phyloP scores from a whole-genome alignment of 53 echinoderm and acorn worm species.

The Apostichopus leukothele region DNA sequence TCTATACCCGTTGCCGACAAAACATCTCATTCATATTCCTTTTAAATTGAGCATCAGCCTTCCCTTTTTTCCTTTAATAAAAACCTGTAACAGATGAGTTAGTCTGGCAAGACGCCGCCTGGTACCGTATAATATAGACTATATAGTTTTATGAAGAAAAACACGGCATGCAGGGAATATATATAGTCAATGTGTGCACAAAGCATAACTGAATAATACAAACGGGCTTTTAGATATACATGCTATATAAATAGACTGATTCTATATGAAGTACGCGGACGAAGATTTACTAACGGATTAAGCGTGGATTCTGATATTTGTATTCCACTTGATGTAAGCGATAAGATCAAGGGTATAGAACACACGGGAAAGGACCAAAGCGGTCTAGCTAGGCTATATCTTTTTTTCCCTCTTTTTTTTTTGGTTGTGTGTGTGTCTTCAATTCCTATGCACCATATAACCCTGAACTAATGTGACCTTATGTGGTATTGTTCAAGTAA shows the following conservation, averaged over 20 bases:
- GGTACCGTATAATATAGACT: not conserved
- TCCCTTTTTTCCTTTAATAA: not conserved
- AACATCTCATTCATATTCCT: not conserved
- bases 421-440: no score
- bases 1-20: not conserved
- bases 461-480: constrained; percentile 18
- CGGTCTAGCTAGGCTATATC: not conserved
- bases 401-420: no score
- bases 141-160: not conserved
- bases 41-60: not conserved
- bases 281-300: constrained; percentile 23
- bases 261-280: not conserved
- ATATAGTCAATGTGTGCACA: not conserved
- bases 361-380: not conserved
- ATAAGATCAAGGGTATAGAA: not conserved
- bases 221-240: not conserved
- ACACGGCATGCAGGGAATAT: not conserved
- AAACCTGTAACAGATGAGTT: not conserved
- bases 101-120: not conserved
- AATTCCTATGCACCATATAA: not conserved
- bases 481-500: not conserved
- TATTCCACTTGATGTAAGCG: not conserved
- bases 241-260: not conserved
- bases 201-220: not conserved
- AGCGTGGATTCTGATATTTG: constrained; percentile 1